phyloP scores from a whole-genome alignment of 2,888 invertebrate species.

The Loripinus fragilis region DNA sequence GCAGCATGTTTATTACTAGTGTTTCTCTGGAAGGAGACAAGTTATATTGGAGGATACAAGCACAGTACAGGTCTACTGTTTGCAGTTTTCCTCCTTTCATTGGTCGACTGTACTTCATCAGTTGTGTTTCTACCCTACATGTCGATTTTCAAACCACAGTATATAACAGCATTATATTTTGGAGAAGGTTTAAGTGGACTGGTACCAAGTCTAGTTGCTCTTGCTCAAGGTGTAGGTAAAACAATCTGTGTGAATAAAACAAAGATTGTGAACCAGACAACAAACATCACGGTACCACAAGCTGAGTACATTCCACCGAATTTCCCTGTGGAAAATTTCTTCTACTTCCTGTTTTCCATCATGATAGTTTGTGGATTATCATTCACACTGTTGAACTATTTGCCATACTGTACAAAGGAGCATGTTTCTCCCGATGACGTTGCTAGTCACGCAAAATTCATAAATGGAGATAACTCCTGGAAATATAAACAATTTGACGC shows the following conservation, averaged over 20 bases:
- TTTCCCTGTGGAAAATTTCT: slow-evolving; percentile 88
- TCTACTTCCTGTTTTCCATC: slow-evolving; percentile 87
- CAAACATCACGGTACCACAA: slow-evolving; percentile 77
- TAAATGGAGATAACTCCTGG: slow-evolving; percentile 18
- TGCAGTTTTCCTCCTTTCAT: slow-evolving; percentile 88
- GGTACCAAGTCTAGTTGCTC: slow-evolving; percentile 90
- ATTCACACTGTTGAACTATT: slow-evolving; percentile 87
- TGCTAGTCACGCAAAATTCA: slow-evolving; percentile 44
- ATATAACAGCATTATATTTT: slow-evolving; percentile 90
- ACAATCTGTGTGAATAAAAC: slow-evolving; percentile 54
- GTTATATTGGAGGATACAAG: slow-evolving; percentile 82
- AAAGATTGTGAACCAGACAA: slow-evolving; percentile 42
- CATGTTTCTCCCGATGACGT: slow-evolving; percentile 45
- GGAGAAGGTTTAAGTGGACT: slow-evolving; percentile 86
- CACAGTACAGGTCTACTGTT: slow-evolving; percentile 85
- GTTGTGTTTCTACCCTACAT: slow-evolving; percentile 94
- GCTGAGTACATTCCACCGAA: slow-evolving; percentile 83
- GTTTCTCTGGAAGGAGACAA: slow-evolving; percentile 86
- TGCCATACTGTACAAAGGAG: slow-evolving; percentile 64
- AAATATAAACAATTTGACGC: slow-evolving; percentile 34
- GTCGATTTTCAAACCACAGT: slow-evolving; percentile 87
- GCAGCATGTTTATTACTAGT: slow-evolving; percentile 83
- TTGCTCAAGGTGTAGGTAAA: slow-evolving; percentile 90
- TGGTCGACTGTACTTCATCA: slow-evolving; percentile 93
- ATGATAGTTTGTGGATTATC: slow-evolving; percentile 87